phyloP scores from a whole-genome alignment of 2,113 vertebrate genomes.

The Leiothrix lutea region DNA sequence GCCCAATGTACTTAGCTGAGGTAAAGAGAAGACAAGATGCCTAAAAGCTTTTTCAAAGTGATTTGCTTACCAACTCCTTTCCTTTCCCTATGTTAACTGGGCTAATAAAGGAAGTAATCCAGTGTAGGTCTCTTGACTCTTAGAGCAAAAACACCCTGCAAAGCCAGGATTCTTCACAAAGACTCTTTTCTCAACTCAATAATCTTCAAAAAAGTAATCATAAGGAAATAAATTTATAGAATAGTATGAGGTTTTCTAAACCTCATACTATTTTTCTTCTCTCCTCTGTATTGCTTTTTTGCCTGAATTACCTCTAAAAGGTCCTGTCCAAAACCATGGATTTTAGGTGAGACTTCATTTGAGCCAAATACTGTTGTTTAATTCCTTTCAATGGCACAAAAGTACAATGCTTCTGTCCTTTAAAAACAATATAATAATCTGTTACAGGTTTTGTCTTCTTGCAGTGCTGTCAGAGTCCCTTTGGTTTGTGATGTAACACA shows the following conservation, averaged over 20 bases:
- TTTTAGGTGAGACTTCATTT: neutral
- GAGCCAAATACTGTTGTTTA: neutral
- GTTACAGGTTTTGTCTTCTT: neutral
- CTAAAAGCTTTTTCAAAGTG: neutral
- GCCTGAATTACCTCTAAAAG: neutral
- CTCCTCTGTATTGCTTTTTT: neutral
- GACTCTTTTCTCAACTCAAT: neutral
- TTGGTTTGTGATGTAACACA: neutral
- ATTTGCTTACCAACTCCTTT: neutral
- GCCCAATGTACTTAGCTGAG: neutral
- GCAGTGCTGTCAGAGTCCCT: neutral
- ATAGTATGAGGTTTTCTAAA: neutral
- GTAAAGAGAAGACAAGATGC: neutral
- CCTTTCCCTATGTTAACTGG: neutral
- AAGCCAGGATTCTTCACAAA: neutral
- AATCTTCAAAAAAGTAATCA: neutral
- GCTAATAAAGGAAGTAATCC: neutral
- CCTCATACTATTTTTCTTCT: neutral
- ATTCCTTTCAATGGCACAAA: neutral
- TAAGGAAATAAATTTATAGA: neutral
- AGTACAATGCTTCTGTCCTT: neutral
- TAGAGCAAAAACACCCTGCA: neutral
- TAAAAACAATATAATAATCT: neutral
- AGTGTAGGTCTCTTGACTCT: neutral
- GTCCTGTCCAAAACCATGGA: neutral